Evolutionary conservation across 2,113 vertebrate species (phyloP).

Genomic region (Antennarius striatus): DNA sequence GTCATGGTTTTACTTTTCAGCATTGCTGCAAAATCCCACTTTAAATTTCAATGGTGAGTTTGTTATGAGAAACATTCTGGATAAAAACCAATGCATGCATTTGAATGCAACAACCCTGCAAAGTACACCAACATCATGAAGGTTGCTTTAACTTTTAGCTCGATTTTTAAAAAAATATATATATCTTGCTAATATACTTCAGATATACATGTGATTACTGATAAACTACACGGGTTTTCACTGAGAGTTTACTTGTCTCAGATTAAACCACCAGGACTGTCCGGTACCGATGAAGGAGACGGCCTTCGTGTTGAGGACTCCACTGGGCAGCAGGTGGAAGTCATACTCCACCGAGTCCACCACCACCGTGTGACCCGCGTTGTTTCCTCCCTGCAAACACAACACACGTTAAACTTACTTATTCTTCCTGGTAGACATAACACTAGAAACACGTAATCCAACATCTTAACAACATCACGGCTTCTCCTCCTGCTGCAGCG

Average conservation of each 20-base stretch:
- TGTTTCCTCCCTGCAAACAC: constrained; percentile 83
- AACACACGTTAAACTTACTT: not conserved
- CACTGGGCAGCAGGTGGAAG: constrained; percentile 84
- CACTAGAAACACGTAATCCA: not conserved
- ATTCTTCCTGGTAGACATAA: not conserved
- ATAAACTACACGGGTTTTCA: not conserved
- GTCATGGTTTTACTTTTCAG: too few relatives aligned
- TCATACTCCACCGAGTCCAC: constrained; percentile 83
- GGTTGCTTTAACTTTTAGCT: too few relatives aligned
- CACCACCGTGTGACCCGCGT: constrained; percentile 84
- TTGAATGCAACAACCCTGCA: too few relatives aligned
- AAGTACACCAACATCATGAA: too few relatives aligned
- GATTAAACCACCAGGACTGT: not conserved
- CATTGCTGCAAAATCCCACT: too few relatives aligned
- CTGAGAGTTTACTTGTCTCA: not conserved
- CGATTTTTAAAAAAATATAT: too few relatives aligned
- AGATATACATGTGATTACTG: too few relatives aligned
- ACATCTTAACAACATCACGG: not conserved
- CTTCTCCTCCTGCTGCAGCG: too few relatives aligned
- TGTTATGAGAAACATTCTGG: too few relatives aligned
- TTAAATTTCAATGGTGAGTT: too few relatives aligned
- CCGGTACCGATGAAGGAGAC: constrained; percentile 81
- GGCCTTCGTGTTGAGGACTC: constrained; percentile 83
- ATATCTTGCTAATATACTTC: too few relatives aligned
- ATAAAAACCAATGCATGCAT: too few relatives aligned